Percentiles rank a stretch among this genome's conserved stretches.
These are phyloP conservation scores for Trogon surrucura DNA, from an alignment of 2,113 vertebrate genomes.

Conservation along the genomic window DNA sequence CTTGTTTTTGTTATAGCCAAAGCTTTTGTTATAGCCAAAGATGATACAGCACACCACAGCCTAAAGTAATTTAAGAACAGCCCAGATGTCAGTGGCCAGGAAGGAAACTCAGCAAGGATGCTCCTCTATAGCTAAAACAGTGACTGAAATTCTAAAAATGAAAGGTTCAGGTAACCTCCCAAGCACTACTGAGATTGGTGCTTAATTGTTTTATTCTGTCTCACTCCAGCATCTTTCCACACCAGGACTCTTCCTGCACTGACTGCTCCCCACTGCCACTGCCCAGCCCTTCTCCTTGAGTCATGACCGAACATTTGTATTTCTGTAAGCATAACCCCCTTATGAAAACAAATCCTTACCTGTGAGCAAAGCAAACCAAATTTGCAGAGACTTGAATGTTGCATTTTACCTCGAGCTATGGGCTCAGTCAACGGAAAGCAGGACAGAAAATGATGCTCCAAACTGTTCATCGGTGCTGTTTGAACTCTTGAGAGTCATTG, in stretches of 20 bases:
- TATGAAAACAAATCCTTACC: not conserved
- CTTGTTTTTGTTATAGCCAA: not conserved
- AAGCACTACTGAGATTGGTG: accelerated
- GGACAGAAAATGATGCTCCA: not conserved
- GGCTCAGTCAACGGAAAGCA: not conserved
- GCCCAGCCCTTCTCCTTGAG: not conserved
- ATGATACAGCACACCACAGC: not conserved
- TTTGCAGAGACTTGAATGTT: not conserved
- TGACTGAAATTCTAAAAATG: not conserved
- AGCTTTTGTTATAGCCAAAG: too few relatives aligned
- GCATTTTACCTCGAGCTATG: not conserved
- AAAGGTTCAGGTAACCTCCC: too few relatives aligned
- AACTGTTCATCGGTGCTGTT: not conserved
- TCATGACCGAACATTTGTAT: not conserved
- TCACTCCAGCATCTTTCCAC: not conserved
- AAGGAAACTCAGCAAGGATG: not conserved
- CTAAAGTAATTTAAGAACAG: not conserved
- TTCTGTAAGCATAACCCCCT: not conserved
- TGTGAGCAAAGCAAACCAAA: not conserved
- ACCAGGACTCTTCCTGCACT: not conserved
- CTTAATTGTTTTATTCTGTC: not conserved
- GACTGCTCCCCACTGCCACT: not conserved
- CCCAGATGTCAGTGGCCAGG: too few relatives aligned
- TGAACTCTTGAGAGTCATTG: not conserved
- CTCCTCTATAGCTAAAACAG: not conserved